These are phyloP conservation scores for Morone saxatilis DNA, from an alignment of 2,113 vertebrate species.

Conservation along the genomic window DNA sequence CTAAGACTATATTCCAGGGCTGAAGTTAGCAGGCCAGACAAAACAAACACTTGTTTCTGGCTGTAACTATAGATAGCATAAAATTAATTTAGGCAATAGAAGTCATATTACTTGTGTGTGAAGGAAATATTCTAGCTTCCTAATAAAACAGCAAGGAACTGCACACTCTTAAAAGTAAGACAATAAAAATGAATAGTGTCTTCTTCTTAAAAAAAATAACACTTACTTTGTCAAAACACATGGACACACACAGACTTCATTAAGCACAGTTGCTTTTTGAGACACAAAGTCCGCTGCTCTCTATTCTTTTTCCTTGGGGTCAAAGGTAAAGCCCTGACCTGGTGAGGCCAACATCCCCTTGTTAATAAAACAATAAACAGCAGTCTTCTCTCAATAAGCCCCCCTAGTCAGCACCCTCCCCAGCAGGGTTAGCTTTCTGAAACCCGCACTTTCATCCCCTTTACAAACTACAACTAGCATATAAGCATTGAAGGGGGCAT, in stretches of 20 bases:
- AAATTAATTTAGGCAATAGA: slow-evolving; percentile 23
- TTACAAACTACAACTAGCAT: slow-evolving; percentile 7
- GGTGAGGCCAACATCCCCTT: slow-evolving; percentile 79
- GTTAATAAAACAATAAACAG: slow-evolving; percentile 86
- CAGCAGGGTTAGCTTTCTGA: slow-evolving; percentile 48
- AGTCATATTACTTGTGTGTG: background rate
- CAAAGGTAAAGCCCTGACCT: slow-evolving; percentile 81
- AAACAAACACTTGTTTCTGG: slow-evolving; percentile 39
- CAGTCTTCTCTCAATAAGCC: slow-evolving; percentile 66
- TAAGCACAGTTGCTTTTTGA: slow-evolving; percentile 47
- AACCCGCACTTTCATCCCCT: slow-evolving; percentile 54
- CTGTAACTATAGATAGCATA: slow-evolving; percentile 7
- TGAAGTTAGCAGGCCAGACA: slow-evolving; percentile 21
- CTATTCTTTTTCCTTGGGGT: slow-evolving; percentile 67
- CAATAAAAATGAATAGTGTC: slow-evolving; percentile 21
- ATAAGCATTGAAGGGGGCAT: background rate
- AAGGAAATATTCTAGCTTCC: slow-evolving; percentile 5
- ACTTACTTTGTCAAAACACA: slow-evolving; percentile 33
- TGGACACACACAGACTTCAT: slow-evolving; percentile 62
- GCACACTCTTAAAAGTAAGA: background rate
- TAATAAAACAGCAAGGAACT: slow-evolving; percentile 1
- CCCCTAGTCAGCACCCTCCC: slow-evolving; percentile 48
- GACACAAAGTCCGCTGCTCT: slow-evolving; percentile 58
- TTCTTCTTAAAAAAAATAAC: slow-evolving; percentile 5
- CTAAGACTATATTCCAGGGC: slow-evolving; percentile 6